Evolutionary conservation across 2,113 vertebrate genomes (phyloP), one percentile per base, ranked within the genome.

Genomic region (Oncorhynchus kisutch): DNA sequence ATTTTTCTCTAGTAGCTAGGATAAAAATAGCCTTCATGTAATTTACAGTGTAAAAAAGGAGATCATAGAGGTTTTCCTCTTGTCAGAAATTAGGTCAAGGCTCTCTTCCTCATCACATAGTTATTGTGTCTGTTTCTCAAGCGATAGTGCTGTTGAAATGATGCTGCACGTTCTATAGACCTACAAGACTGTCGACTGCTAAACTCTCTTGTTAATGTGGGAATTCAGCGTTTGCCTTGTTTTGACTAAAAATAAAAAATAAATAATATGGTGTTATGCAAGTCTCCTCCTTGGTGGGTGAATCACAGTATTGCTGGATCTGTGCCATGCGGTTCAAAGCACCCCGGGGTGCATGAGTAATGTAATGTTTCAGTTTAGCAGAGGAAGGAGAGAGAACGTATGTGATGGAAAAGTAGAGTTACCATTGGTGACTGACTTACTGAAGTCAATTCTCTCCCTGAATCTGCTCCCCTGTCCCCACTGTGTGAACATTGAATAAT

Each of bases 311-410:
- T 78, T 80, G 76, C 75, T 76, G 80, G 89, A 88, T 89, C 84
- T 83, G 87, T 86, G 82, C 83, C 64, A 79, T 85, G 83, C 80
- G 70, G 81, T 51, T 83, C 84, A 78, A 82, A 84, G 85, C 49
- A 80, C 81, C 85, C 3, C 78, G 74, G 82, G 86, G 81, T 79
- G 86, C 85, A 86, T 92, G 91, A 91, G 80, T 89, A 89, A 92
- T 87, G 78, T 76, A 72, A 14, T 81, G 82, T 84, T 91, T 86
- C 74, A 51, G 70, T 3, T 74, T 74, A 51, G 72, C 70, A 71
- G 76, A 77, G 71, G 69, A 62, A 73, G 76, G 60, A 67, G 27
- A 39, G 67, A 67, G 16, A 11, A 34, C 71, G 67, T n/a, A 31
- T 67, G 77, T 64, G 75, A 71, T 48, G 79, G 71, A 3, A 34